Evolutionary conservation across 1,140 invertebrate species (phyloP), one percentile per base, ranked within the genome.

Genomic region (Drosophila seguyi): DNA sequence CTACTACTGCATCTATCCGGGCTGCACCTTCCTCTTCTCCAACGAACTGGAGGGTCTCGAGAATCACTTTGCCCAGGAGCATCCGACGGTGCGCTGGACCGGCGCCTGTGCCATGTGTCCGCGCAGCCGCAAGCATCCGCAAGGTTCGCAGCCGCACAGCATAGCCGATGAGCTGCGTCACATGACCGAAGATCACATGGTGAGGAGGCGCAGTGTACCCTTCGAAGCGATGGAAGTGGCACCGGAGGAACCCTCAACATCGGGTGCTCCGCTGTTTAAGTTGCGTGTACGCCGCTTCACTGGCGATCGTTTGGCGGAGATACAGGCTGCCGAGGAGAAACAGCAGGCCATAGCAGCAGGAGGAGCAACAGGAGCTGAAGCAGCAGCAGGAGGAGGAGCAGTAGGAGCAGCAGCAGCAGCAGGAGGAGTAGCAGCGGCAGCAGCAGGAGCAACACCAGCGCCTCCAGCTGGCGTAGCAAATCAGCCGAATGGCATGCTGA

Each of bases 261-360:
- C 8, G 3, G 6, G 14, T 27, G 56, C 56, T 48, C 22, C 45
- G 1, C 3, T 60, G 6, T 82, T 78, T 3, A 87, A 72, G 39
- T 42, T 87, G 13, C 63, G 85, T 4, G 85, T 87, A 3, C 84
- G 84, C 22, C 85, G 84, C 22, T 87, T 87, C 11, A 84, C 72
- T 0, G 84, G 84, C n/a, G 84, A 87, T 48, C 72, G 76, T 0
- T 25, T 88, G 18, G 58, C 22, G 1, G 10, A 36, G 6, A 10
- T 11, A 16, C 11, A 18, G 13, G 1, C 18, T 4, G 31, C 4
- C 6, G 41, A 55, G 8, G 38, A 16, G 7, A 10, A 7, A 6
- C 14, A 29, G 36, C 0, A 18, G 31, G 38, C 13, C 2, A 1
- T n/a, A n/a, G n/a, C n/a, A n/a, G n/a, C n/a, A n/a, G n/a, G n/a